These are phyloP conservation scores for Holothuria glaberrima DNA, from an alignment of 35 echinoderm and acorn worm genomes.

Conservation along the genomic window DNA sequence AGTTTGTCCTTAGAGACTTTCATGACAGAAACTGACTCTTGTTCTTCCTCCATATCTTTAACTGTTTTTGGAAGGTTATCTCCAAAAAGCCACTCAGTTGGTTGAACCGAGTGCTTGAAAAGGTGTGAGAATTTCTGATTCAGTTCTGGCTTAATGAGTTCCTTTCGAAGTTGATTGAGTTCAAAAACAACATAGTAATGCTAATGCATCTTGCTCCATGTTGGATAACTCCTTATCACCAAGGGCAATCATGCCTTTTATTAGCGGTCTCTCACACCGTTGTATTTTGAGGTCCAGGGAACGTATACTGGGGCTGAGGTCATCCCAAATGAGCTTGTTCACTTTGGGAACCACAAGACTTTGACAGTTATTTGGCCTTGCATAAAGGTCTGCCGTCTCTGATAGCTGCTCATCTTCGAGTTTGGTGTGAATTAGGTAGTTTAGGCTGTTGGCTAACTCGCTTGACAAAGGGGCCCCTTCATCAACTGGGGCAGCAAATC, in stretches of 20 bases:
- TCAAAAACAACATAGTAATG: slow-evolving; percentile 59
- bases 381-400: too few species aligned
- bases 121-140: slow-evolving; percentile 50
- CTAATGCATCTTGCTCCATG: slow-evolving; percentile 20
- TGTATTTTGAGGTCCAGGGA: too few species aligned
- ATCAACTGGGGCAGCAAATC: slow-evolving; percentile 25
- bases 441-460: background rate
- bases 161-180: slow-evolving; percentile 52
- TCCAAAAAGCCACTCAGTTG: slow-evolving; percentile 61
- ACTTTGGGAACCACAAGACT: too few species aligned
- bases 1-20: too few species aligned
- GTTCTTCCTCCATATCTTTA: too few species aligned
- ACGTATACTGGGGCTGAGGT: too few species aligned
- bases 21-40: too few species aligned
- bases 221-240: background rate
- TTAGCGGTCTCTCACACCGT: slow-evolving; percentile 43
- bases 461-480: background rate
- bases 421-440: background rate
- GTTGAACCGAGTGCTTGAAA: background rate
- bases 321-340: too few species aligned
- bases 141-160: slow-evolving; percentile 55
- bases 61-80: slow-evolving; percentile 62
- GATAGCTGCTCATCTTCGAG: too few species aligned
- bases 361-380: too few species aligned
- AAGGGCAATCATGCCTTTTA: slow-evolving; percentile 56